phyloP scores from a whole-genome alignment of 2,888 invertebrate genomes.

The Cryptophagus acutangulus region DNA sequence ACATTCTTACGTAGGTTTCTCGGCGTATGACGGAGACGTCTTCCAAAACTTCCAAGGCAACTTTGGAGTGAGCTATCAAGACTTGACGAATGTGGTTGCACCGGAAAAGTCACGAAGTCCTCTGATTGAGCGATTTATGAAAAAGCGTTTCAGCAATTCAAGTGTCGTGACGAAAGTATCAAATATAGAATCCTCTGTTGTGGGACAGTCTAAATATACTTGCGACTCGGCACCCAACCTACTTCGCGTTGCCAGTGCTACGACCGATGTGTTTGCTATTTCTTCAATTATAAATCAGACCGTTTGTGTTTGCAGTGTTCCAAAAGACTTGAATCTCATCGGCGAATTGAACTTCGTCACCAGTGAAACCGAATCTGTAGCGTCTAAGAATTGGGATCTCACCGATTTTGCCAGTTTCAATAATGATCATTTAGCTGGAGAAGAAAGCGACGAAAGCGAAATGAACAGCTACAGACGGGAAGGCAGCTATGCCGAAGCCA shows the following conservation, averaged over 20 bases:
- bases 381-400: conserved; percentile 47
- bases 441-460: conserved; percentile 5
- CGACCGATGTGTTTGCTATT: conserved; percentile 14
- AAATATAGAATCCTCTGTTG: conserved; percentile 5
- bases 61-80: conserved; percentile 47
- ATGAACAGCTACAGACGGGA: conserved; percentile 39
- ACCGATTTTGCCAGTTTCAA: conserved; percentile 34
- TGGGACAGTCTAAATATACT: conserved; percentile 34
- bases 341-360: conserved; percentile 34
- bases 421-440: not conserved
- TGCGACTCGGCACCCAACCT: conserved; percentile 40
- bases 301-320: conserved; percentile 49
- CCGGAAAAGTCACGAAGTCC: conserved; percentile 31
- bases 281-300: conserved; percentile 4
- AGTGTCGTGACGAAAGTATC: conserved; percentile 29
- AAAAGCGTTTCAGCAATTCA: conserved; percentile 19
- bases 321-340: conserved; percentile 62
- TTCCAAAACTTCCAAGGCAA: conserved; percentile 40
- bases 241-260: conserved; percentile 22
- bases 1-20: conserved; percentile 30
- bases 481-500: conserved; percentile 46
- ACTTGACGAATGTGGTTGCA: conserved; percentile 41
- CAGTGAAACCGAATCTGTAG: conserved; percentile 35
- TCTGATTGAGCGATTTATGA: conserved; percentile 9
- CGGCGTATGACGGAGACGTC: conserved; percentile 32